A percentile compares a stretch with the other conserved stretches of the same genome.
Conservation (phyloP, 1,140 invertebrate species). For the Papilio aristodemus region DNA sequence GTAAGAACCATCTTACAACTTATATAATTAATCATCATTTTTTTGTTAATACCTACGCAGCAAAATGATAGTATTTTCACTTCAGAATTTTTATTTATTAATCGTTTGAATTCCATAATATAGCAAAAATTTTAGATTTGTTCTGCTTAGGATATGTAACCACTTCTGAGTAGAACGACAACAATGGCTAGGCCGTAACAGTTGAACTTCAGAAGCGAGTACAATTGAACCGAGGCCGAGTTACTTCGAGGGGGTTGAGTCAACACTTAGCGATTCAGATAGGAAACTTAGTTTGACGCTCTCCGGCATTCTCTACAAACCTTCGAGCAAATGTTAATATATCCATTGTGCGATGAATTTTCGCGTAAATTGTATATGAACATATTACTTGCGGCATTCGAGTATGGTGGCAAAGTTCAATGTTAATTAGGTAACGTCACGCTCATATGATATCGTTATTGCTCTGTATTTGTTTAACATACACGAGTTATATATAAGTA, state of each 20-base stretch:
- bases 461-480: too few species aligned
- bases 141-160: neutral
- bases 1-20: too few species aligned
- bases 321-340: slow-evolving; percentile 23
- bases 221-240: slow-evolving; percentile 8
- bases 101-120: too few species aligned
- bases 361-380: slow-evolving; percentile 9
- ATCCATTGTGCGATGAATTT: slow-evolving; percentile 9
- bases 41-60: too few species aligned
- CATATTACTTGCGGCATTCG: neutral
- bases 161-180: neutral
- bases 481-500: too few species aligned
- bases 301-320: slow-evolving; percentile 1
- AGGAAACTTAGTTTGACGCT: slow-evolving; percentile 19
- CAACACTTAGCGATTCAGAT: slow-evolving; percentile 15
- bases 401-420: slow-evolving; percentile 2
- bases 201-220: neutral
- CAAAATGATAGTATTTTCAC: too few species aligned
- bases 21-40: too few species aligned
- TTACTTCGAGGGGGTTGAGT: slow-evolving; percentile 10
- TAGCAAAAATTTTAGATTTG: neutral
- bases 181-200: neutral
- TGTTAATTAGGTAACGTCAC: neutral
- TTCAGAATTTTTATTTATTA: too few species aligned
- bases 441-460: neutral